Evolutionary conservation across 2,113 vertebrate genomes (phyloP), one percentile per base, ranked within the genome.

Genomic region (Forbesichthys agassizii): DNA sequence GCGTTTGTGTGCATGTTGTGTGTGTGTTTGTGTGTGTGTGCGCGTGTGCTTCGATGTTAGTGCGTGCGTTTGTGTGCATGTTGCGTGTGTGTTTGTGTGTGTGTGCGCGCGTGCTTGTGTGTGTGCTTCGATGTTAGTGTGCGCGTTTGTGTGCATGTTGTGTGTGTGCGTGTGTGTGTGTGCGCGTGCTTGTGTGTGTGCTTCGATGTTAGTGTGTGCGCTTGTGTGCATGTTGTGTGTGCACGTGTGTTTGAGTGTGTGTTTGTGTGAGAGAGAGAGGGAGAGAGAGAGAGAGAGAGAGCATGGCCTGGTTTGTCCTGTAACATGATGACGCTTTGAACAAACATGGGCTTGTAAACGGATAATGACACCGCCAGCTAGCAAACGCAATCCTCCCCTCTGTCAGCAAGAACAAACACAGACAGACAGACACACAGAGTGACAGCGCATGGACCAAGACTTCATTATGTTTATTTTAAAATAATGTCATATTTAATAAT

Each of bases 311-410:
- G 46, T 74, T 73, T 76, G 67, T 71, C 60, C 73, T 75, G 85
- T 83, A 89, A 90, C 71, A 71, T 1, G 86, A 90, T 84, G 74
- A 36, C 71, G 79, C 63, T 52, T 52, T 76, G 71, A 27, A 83
- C 82, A 85, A 88, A 87, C 76, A 79, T 70, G 18, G 66, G 60
- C 82, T 75, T 74, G 86, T 85, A 85, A 88, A 86, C 75, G 80
- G 77, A 86, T 74, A 61, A 86, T 84, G 81, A 81, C 77, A 78
- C 48, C 4, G 9, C 12, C 69, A 67, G 73, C 72, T 46, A 69
- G 74, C 56, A 68, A 76, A 76, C 61, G 20, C 66, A 72, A 53
- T 7, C 74, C 59, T 70, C 48, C 62, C 20, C 56, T 75, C 73
- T 75, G 71, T 80, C 77, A 78, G 77, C 79, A 63, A 11, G 20